A percentile compares a stretch with the other conserved stretches of the same genome.
Evolutionary conservation across 2,888 invertebrate genomes (phyloP).

Genomic region (Archips xylosteana): DNA sequence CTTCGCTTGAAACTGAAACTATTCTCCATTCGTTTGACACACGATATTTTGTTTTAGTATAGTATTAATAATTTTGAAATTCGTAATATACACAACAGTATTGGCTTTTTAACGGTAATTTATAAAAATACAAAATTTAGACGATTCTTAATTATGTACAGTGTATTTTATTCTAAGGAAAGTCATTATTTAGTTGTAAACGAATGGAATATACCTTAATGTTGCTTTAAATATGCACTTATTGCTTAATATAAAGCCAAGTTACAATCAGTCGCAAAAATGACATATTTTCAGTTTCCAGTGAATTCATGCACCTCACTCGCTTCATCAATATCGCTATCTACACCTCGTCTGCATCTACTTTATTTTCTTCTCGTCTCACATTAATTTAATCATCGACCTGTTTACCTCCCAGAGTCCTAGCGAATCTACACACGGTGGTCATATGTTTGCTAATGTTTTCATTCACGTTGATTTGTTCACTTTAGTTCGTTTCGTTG

Average conservation of each 20-base stretch:
- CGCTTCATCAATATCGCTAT: constrained; percentile 42
- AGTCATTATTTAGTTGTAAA: constrained; percentile 11
- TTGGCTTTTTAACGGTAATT: not conserved
- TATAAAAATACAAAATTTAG: too few relatives aligned
- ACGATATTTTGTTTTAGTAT: not conserved
- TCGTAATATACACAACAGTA: not conserved
- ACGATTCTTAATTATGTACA: too few relatives aligned
- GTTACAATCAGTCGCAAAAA: constrained; percentile 6
- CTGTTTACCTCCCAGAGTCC: constrained; percentile 69
- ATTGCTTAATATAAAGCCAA: constrained; percentile 13
- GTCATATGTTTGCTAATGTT: constrained; percentile 82
- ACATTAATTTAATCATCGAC: constrained; percentile 56
- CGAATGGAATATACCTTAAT: constrained; percentile 26
- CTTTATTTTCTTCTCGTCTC: constrained; percentile 51
- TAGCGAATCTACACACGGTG: constrained; percentile 85
- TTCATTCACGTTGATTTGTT: constrained; percentile 79
- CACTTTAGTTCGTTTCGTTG: constrained; percentile 78
- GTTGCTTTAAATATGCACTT: not conserved
- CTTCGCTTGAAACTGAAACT: constrained; percentile 50
- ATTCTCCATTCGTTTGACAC: constrained; percentile 40
- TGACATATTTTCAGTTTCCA: constrained; percentile 48
- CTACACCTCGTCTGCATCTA: constrained; percentile 55
- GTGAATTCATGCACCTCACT: constrained; percentile 47
- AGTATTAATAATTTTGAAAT: not conserved
- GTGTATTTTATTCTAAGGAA: not conserved